Base-by-base conservation (phyloP, 2,888 invertebrate species). In the Napeogenes inachia region DNA sequence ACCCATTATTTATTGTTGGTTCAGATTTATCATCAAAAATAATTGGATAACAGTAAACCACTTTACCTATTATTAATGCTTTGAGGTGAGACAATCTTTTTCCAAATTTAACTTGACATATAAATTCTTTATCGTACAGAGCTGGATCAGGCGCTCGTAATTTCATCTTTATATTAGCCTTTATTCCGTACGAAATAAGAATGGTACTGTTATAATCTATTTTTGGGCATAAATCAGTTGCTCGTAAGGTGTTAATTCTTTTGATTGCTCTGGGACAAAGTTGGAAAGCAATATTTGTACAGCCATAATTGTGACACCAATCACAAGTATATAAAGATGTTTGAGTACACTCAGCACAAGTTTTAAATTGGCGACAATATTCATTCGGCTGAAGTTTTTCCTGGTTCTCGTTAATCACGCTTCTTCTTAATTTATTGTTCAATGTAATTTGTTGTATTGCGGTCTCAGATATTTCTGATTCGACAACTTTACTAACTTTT, bases 241-340 rank as follows among this genome's bases (percentile, higher is more conserved):
- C 10, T 54, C 57, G 45, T 5, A 61, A 65, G 4, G 62, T 64
- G 55, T 61, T 57, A 4, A 66, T 60, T 6, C 62, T 54, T 60
- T 64, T 64, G 47, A 55, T 68, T 12, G 59, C 59, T 21, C 61
- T 50, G 0, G 75, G 72, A 47, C 81, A 82, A 0, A 73, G 35
- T 3, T 66, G 67, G 13, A 74, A 62, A 3, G 72, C 64, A 50
- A 61, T 72, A 38, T 73, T 67, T 0, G 76, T 76, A 56, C 82
- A 82, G 3, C 82, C 82, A 12, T 66, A 70, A 45, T 76, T 68
- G 59, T 83, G 82, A 56, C 82, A 82, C 82, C 82, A 84, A 2
- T 70, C 70, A 62, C 82, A 84, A 5, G 68, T 66, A 55, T 68
- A 71, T 67, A 70, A 69, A 2, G 64, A 53, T 45, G 72, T 76